Evolutionary conservation across 2,888 invertebrate genomes (phyloP), one percentile per base, ranked within the genome.

Genomic region (Scaptomyza tumidula): DNA sequence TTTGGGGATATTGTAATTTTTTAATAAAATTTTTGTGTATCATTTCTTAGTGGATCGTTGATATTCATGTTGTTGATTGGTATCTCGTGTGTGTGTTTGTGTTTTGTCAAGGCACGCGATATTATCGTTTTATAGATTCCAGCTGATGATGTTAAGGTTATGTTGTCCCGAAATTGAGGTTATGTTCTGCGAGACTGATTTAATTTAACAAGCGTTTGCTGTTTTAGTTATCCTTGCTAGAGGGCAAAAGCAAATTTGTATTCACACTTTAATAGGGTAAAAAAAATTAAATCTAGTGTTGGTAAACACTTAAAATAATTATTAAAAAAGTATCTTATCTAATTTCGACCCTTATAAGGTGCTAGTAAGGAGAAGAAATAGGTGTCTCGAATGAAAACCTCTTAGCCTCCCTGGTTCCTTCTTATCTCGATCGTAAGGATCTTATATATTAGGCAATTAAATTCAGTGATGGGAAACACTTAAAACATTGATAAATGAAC

Each of bases 91-190:
- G 39, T 68, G 71, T 82, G n/a, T n/a, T n/a, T n/a, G n/a, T n/a
- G n/a, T n/a, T n/a, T 75, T 80, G 85, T 86, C 85, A 84, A 68
- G 80, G 73, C 85, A 86, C 81, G 87, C 85, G 86, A 86, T 48
- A 35, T 48, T 73, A 53, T 61, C 37, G 54, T 56, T 63, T 39
- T 37, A 27, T 6, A 52, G 52, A 39, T 6, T 13, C 2, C 24
- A 41, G 4, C 39, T 39, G 14, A 58, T 52, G 44, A 56, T 58
- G 66, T 61, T 71, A 4, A 10, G 41, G 41, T 67, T 74, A 66
- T 66, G 60, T 55, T 61, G 41, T 9, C 10, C 10, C 10, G 41
- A 59, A 70, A 74, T 60, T 65, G 43, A 75, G 75, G 73, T 62
- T 75, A 66, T 66, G 57, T 55, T 61, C 39, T 29, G 16, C 31